Evolutionary conservation across 2,888 invertebrate genomes (phyloP).

Genomic region (Callyntrura sp.): DNA sequence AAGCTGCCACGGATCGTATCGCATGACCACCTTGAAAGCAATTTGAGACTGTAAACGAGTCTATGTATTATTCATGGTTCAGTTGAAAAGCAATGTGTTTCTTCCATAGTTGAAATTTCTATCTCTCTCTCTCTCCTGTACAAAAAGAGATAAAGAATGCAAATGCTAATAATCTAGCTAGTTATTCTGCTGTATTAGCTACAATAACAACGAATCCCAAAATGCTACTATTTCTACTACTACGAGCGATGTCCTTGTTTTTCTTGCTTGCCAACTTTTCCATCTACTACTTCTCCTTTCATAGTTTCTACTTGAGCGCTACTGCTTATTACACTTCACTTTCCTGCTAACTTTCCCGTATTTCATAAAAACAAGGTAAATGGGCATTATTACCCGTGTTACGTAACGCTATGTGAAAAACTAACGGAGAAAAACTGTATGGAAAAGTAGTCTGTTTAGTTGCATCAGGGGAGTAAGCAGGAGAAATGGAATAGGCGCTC

Average conservation of each 20-base stretch:
- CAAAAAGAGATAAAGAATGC: slow-evolving; percentile 71
- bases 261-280: slow-evolving; percentile 13
- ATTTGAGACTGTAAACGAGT: slow-evolving; percentile 73
- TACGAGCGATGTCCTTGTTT: background rate
- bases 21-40: slow-evolving; percentile 76
- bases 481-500: background rate
- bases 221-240: slow-evolving; percentile 17
- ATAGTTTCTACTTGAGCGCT: background rate
- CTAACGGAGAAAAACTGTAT: background rate
- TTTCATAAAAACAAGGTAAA: slow-evolving; percentile 69
- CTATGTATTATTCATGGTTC: slow-evolving; percentile 75
- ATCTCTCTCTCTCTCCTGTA: slow-evolving; percentile 7
- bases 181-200: slow-evolving; percentile 68
- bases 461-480: slow-evolving; percentile 12
- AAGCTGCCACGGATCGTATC: slow-evolving; percentile 71
- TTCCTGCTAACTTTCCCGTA: slow-evolving; percentile 67
- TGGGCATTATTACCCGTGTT: slow-evolving; percentile 52
- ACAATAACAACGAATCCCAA: slow-evolving; percentile 60
- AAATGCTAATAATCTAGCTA: slow-evolving; percentile 75
- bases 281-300: background rate
- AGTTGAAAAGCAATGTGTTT: slow-evolving; percentile 69
- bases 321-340: slow-evolving; percentile 1
- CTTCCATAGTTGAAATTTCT: slow-evolving; percentile 54
- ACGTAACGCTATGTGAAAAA: slow-evolving; percentile 36
- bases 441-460: background rate